A percentile compares a stretch with the other conserved stretches of the same genome.
Conservation (phyloP, 2,113 vertebrate species). For the Oxyruncus cristatus region DNA sequence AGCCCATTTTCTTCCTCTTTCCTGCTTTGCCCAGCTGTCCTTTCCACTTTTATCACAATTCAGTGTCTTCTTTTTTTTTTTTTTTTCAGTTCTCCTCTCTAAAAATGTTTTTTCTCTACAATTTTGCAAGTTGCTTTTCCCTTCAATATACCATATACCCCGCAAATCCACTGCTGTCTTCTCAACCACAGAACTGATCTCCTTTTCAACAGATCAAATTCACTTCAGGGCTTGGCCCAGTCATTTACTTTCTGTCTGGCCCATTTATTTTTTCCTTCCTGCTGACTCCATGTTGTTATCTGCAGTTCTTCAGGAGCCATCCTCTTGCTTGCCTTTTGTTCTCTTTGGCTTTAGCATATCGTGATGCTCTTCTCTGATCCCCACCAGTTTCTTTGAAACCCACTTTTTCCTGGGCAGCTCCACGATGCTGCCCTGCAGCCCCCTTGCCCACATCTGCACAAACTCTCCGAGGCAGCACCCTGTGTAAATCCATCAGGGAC, state of each 20-base stretch:
- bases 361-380: not conserved
- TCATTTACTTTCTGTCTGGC: not conserved
- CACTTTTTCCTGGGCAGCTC: not conserved
- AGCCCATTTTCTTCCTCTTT: not conserved
- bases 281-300: not conserved
- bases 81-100: not conserved
- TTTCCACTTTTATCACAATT: not conserved
- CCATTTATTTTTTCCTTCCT: not conserved
- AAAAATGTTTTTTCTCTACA: not conserved
- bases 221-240: not conserved
- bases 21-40: not conserved
- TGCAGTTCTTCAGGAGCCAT: not conserved
- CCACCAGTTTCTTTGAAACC: not conserved
- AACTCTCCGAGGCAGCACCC: not conserved
- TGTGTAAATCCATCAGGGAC: rapidly evolving
- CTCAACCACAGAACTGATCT: not conserved
- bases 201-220: not conserved
- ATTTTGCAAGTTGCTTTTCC: not conserved
- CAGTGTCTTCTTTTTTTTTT: not conserved
- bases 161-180: not conserved
- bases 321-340: not conserved
- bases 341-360: not conserved
- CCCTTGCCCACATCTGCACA: not conserved
- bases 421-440: not conserved
- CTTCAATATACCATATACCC: not conserved